Conservation (phyloP, 2,888 invertebrate genomes). For the Spodoptera exigua region DNA sequence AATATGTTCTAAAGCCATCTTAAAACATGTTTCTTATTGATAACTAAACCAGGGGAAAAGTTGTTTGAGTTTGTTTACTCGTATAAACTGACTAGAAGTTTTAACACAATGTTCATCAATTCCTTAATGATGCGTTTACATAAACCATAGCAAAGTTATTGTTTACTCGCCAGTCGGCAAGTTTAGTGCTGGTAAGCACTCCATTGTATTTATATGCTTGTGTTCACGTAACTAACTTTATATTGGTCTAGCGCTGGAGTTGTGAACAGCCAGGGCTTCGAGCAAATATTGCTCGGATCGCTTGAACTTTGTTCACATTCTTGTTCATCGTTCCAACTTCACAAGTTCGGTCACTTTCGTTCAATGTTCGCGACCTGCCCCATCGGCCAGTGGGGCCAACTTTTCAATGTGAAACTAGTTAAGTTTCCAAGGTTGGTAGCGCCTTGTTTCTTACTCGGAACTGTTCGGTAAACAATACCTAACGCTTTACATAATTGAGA, state of each 20-base stretch:
- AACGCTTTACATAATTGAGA: slow-evolving; percentile 70
- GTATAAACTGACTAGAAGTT: slow-evolving; percentile 20
- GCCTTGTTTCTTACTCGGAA: slow-evolving; percentile 55
- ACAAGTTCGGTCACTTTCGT: slow-evolving; percentile 79
- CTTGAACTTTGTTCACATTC: slow-evolving; percentile 75
- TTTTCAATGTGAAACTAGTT: slow-evolving; percentile 77
- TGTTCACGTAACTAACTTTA: slow-evolving; percentile 67
- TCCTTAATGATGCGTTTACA: slow-evolving; percentile 26
- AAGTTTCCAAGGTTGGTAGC: slow-evolving; percentile 77
- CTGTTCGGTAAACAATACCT: slow-evolving; percentile 69
- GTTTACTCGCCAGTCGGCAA: slow-evolving; percentile 40
- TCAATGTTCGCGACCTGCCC: slow-evolving; percentile 69
- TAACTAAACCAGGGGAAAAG: too few relatives aligned
- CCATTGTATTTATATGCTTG: slow-evolving; percentile 43
- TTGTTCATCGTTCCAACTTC: slow-evolving; percentile 77
- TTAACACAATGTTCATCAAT: slow-evolving; percentile 22
- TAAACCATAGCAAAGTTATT: slow-evolving; percentile 41
- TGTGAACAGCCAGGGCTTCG: slow-evolving; percentile 64
- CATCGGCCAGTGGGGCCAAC: slow-evolving; percentile 63
- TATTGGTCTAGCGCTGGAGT: slow-evolving; percentile 74
- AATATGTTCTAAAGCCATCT: too few relatives aligned
- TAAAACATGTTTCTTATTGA: too few relatives aligned
- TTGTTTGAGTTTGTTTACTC: neutral
- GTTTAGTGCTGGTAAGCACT: slow-evolving; percentile 20
- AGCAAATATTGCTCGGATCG: slow-evolving; percentile 77